These are phyloP conservation scores for Eleginops maclovinus DNA, from an alignment of 2,113 vertebrate species.

Conservation along the genomic window DNA sequence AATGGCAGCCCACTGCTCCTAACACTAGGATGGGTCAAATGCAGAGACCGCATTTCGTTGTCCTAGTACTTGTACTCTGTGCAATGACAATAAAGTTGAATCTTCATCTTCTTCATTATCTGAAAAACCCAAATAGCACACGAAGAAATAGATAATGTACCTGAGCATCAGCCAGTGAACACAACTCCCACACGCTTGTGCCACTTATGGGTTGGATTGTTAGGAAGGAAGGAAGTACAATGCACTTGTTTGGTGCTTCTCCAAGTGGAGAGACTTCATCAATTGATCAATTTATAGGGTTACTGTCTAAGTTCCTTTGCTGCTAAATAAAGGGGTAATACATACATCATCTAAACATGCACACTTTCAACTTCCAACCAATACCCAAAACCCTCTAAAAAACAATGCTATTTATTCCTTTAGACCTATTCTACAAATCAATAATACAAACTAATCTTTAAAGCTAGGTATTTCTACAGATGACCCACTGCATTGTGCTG, in stretches of 20 bases:
- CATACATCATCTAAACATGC: not conserved
- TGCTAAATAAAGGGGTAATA: not conserved
- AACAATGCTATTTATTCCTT: not conserved
- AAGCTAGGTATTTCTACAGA: not conserved
- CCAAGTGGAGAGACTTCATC: not conserved
- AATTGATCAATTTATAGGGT: not conserved
- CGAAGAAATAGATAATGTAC: no score
- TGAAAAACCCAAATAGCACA: not conserved
- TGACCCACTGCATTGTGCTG: not conserved
- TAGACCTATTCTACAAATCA: not conserved
- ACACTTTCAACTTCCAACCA: not conserved
- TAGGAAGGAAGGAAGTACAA: no score
- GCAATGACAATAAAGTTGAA: no score
- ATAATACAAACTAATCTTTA: not conserved
- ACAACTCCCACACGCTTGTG: not conserved
- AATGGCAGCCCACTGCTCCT: no score
- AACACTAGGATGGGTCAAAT: no score
- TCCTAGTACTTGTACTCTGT: no score
- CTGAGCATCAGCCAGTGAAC: not conserved
- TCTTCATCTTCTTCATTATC: no score
- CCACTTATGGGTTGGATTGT: not conserved
- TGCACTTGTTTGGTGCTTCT: not conserved
- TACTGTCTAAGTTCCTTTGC: not conserved
- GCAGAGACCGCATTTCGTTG: no score
- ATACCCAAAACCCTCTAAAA: not conserved